Evolutionary conservation across 2,888 invertebrate genomes (phyloP).

Genomic region (Aspidiotus rigidus): DNA sequence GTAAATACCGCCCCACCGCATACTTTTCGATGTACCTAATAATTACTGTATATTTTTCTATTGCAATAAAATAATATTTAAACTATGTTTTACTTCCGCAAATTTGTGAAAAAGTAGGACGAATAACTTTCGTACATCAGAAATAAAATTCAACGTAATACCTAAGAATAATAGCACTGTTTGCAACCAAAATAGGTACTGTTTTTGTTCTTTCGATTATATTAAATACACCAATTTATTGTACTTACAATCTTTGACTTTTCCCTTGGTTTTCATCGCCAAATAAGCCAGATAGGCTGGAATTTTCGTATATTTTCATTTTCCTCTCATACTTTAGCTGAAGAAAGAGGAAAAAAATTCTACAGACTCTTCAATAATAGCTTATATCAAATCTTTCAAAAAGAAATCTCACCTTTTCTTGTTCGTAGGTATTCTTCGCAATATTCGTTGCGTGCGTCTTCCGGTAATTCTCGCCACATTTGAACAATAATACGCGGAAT

Average conservation of each 20-base stretch:
- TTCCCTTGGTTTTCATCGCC: slow-evolving; percentile 69
- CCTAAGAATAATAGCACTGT: no score
- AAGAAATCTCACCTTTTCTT: slow-evolving; percentile 67
- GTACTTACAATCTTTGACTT: slow-evolving; percentile 33
- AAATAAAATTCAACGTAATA: no score
- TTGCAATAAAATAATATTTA: no score
- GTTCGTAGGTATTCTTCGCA: slow-evolving; percentile 94
- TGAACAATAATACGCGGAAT: slow-evolving; percentile 95
- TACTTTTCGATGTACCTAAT: no score
- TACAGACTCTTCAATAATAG: neutral
- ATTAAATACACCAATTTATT: no score
- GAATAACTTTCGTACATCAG: no score
- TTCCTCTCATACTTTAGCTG: slow-evolving; percentile 86
- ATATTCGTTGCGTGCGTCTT: slow-evolving; percentile 82
- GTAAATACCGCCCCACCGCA: no score
- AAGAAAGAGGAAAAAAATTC: slow-evolving; percentile 38
- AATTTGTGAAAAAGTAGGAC: no score
- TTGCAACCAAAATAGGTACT: no score
- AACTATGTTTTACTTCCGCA: no score
- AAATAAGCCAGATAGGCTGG: slow-evolving; percentile 88
- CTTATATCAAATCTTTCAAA: slow-evolving; percentile 13
- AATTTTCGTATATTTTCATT: slow-evolving; percentile 89
- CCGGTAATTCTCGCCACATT: slow-evolving; percentile 94
- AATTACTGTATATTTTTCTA: no score
- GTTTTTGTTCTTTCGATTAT: no score